A percentile compares a stretch with the other conserved stretches of the same genome.
Evolutionary conservation across 2,113 vertebrate species (phyloP).

Genomic region (Leptosomus discolor): DNA sequence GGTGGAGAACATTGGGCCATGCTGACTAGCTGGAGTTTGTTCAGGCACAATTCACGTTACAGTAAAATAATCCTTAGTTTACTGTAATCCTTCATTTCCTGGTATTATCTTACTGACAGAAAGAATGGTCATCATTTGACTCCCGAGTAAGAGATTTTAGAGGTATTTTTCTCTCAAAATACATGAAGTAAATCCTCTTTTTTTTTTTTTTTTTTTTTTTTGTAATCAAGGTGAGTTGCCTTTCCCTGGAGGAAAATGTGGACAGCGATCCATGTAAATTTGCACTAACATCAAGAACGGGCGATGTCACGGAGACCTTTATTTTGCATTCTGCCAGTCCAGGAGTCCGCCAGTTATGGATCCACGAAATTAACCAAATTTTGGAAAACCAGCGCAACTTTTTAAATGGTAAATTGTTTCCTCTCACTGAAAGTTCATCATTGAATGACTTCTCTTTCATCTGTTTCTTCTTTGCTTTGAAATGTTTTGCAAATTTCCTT

Average conservation of each 20-base stretch:
- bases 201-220: background rate
- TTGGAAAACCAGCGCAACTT: conserved; percentile 99
- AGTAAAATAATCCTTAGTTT: background rate
- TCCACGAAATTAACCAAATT: conserved; percentile 97
- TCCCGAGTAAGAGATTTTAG: background rate
- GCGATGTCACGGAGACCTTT: conserved; percentile 86
- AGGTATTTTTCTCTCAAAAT: background rate
- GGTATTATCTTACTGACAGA: background rate
- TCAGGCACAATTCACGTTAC: background rate
- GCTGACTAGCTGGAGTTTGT: background rate
- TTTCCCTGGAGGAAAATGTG: conserved; percentile 92
- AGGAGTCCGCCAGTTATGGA: conserved; percentile 88
- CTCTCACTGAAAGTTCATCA: background rate
- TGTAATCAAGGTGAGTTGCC: conserved; percentile 88
- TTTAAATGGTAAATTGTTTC: conserved; percentile 88
- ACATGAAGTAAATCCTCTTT: background rate
- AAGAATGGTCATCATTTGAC: background rate
- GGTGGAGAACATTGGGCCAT: background rate
- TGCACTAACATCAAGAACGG: conserved; percentile 90
- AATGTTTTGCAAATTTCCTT: background rate
- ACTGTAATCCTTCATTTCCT: background rate
- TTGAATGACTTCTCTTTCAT: background rate
- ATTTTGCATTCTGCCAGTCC: conserved; percentile 88
- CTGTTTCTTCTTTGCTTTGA: background rate
- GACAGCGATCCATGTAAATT: conserved; percentile 96